Evolutionary conservation across 2,113 vertebrate genomes (phyloP).

Genomic region (Carollia perspicillata): DNA sequence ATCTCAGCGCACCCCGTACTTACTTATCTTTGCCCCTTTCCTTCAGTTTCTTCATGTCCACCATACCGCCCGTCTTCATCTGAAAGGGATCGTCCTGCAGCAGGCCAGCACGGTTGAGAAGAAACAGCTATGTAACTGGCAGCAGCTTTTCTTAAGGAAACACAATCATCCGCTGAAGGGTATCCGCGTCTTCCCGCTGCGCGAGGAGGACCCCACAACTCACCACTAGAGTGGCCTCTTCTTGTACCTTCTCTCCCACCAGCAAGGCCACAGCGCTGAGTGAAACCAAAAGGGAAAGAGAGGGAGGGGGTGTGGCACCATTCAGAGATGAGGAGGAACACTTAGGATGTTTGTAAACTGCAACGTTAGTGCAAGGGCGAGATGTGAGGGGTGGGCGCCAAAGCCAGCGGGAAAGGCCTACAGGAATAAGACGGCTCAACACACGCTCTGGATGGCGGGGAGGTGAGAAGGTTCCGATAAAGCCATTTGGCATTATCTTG

Average conservation of each 20-base stretch:
- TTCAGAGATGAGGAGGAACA: not conserved
- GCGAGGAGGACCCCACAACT: conserved; percentile 55
- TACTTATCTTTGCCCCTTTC: conserved; percentile 94
- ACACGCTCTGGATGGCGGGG: not conserved
- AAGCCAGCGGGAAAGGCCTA: not conserved
- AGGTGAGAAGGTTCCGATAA: not conserved
- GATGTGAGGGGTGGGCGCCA: not conserved
- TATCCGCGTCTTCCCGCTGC: not conserved
- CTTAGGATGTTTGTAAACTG: not conserved
- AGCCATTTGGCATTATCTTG: not conserved
- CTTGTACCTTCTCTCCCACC: conserved; percentile 93
- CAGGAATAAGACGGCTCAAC: not conserved
- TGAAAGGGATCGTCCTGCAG: conserved; percentile 95
- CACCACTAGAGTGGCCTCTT: conserved; percentile 84
- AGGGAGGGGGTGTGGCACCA: not conserved
- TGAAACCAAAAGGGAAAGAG: not conserved
- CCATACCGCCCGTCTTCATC: conserved; percentile 94
- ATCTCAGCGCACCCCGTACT: conserved; percentile 11
- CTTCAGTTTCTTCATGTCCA: conserved; percentile 98
- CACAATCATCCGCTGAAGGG: not conserved
- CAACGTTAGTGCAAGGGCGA: not conserved
- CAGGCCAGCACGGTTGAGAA: not conserved
- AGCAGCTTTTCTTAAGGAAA: not conserved
- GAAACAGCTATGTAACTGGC: not conserved
- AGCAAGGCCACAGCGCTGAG: conserved; percentile 90